Conservation (phyloP, 2,797 vertebrate species). For the Melanotaenia maccullochi region DNA sequence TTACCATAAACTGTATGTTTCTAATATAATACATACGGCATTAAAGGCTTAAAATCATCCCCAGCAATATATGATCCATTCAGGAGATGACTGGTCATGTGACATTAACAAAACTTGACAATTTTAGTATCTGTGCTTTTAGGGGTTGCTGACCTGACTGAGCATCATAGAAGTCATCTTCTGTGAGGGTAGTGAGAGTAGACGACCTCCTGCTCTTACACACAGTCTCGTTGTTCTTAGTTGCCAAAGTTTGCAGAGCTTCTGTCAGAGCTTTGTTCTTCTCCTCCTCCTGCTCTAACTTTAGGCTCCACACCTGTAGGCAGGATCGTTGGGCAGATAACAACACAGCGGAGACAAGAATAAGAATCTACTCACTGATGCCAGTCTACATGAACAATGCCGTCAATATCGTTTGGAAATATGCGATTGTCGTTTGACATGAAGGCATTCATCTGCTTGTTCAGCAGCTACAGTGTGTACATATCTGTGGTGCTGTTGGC, state of each 20-base stretch:
- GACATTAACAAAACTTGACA: neutral
- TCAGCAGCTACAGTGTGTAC: neutral
- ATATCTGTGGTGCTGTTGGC: conserved; percentile 46
- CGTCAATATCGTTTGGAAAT: neutral
- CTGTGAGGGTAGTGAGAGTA: conserved; percentile 82
- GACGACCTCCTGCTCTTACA: conserved; percentile 81
- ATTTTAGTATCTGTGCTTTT: neutral
- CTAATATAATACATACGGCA: too few relatives aligned
- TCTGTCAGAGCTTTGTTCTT: conserved; percentile 93
- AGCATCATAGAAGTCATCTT: conserved; percentile 94
- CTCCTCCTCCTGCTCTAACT: conserved; percentile 91
- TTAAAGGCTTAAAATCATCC: too few relatives aligned
- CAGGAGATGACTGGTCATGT: conserved; percentile 1
- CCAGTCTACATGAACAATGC: neutral
- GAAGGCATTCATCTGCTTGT: conserved; percentile 27
- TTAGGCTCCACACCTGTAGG: conserved; percentile 89
- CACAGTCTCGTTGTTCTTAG: conserved; percentile 87
- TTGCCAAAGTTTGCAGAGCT: conserved; percentile 89
- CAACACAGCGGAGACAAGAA: conserved; percentile 2
- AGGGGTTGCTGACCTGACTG: conserved; percentile 86
- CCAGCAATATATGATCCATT: neutral
- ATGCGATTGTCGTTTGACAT: conserved; percentile 23
- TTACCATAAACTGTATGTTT: too few relatives aligned
- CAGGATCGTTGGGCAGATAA: conserved; percentile 17
- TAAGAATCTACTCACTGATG: neutral